A percentile compares a stretch with the other conserved stretches of the same genome.
phyloP scores from a whole-genome alignment of 2,888 invertebrate genomes.

The Pomacea canaliculata region DNA sequence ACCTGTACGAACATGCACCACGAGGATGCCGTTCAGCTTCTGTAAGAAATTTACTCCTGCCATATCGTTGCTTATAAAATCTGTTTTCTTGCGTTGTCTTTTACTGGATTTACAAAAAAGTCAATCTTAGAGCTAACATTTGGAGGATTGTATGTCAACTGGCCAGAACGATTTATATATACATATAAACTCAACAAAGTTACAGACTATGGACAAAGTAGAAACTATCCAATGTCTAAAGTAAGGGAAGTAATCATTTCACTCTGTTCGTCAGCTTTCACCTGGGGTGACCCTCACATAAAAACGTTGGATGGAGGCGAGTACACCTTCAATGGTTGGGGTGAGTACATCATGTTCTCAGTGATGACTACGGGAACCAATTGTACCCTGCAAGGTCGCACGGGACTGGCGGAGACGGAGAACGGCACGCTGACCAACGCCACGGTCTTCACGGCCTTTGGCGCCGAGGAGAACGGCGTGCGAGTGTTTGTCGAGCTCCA shows the following conservation, averaged over 20 bases:
- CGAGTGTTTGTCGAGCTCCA: slow-evolving; percentile 15
- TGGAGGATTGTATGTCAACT: too few relatives aligned
- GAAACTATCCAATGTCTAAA: too few relatives aligned
- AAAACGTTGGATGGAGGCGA: slow-evolving; percentile 32
- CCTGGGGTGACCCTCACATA: slow-evolving; percentile 39
- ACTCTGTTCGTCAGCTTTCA: not conserved
- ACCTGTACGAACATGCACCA: not conserved
- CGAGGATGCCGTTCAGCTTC: slow-evolving; percentile 5
- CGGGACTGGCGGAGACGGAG: slow-evolving; percentile 19
- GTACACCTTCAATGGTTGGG: slow-evolving; percentile 37
- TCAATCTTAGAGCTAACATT: too few relatives aligned
- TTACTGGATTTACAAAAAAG: too few relatives aligned
- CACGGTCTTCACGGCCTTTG: slow-evolving; percentile 41
- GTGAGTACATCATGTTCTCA: slow-evolving; percentile 35
- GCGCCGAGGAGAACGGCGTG: slow-evolving; percentile 21
- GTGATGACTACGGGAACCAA: not conserved
- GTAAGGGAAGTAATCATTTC: too few relatives aligned
- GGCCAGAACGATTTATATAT: too few relatives aligned
- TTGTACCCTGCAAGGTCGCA: slow-evolving; percentile 35
- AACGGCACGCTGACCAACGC: slow-evolving; percentile 33
- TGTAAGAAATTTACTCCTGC: not conserved
- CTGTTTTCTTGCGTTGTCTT: too few relatives aligned
- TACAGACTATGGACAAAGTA: too few relatives aligned
- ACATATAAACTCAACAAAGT: too few relatives aligned
- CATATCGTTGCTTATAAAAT: too few relatives aligned